phyloP scores from a whole-genome alignment of 2,113 vertebrate species.

The Scalopus aquaticus region DNA sequence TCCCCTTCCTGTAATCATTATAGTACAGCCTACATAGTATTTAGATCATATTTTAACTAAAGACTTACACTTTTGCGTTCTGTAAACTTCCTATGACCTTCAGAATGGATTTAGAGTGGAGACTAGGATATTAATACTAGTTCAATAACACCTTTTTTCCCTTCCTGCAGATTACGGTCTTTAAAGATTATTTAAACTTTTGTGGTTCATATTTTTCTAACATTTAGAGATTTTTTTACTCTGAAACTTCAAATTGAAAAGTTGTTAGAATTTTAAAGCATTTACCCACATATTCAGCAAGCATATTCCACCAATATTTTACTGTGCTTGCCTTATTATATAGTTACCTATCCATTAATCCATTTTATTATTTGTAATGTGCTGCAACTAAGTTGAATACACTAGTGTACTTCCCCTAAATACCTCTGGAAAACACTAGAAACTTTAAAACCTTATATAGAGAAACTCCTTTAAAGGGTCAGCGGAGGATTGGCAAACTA shows the following conservation, averaged over 20 bases:
- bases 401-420: no score
- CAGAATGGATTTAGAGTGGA: neutral
- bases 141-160: neutral
- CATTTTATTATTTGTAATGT: no score
- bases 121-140: neutral
- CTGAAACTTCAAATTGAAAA: no score
- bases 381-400: no score
- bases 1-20: neutral
- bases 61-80: neutral
- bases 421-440: neutral
- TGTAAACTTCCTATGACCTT: neutral
- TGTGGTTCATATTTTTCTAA: no score
- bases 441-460: neutral
- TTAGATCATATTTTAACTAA: slow-evolving; percentile 19
- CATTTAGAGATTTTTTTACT: no score
- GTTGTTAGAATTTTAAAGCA: no score
- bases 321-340: no score
- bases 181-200: neutral
- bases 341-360: no score
- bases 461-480: neutral
- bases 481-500: neutral
- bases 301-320: no score
- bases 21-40: neutral
- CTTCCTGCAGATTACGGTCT: neutral
- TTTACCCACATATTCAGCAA: no score